Evolutionary conservation across 2,888 invertebrate genomes (phyloP).

Genomic region (Drosophila emarginata): DNA sequence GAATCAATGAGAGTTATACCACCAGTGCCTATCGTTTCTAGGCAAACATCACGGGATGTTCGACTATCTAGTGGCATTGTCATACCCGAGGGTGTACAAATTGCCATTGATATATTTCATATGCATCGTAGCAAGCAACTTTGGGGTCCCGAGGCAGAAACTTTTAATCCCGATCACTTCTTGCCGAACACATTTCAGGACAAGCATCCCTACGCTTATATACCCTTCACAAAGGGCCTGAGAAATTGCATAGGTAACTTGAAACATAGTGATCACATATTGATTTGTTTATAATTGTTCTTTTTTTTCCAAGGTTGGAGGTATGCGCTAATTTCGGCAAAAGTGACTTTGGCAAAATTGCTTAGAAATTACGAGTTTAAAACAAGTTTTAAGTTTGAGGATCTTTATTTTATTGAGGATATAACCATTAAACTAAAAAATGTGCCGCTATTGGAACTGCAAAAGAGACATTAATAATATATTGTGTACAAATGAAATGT

Average conservation of each 20-base stretch:
- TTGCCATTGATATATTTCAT: conserved; percentile 78
- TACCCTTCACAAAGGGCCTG: conserved; percentile 81
- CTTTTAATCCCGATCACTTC: conserved; percentile 81
- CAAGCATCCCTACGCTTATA: conserved; percentile 79
- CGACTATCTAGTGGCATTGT: conserved; percentile 71
- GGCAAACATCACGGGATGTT: conserved; percentile 69
- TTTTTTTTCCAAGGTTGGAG: conserved; percentile 66
- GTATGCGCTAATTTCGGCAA: conserved; percentile 77
- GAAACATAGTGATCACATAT: not conserved
- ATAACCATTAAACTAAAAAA: conserved; percentile 77
- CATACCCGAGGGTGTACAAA: conserved; percentile 77
- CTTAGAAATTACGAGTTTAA: conserved; percentile 75
- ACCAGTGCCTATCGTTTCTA: conserved; percentile 76
- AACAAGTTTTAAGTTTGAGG: conserved; percentile 74
- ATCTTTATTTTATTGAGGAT: conserved; percentile 79
- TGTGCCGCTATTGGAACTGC: conserved; percentile 66
- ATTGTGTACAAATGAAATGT: not conserved
- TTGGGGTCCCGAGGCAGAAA: conserved; percentile 80
- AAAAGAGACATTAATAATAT: conserved; percentile 47
- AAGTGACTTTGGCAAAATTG: conserved; percentile 76
- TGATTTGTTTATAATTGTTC: not conserved
- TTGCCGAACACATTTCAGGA: conserved; percentile 75
- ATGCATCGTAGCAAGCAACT: conserved; percentile 78
- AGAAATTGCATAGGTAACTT: conserved; percentile 79
- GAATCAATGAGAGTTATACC: conserved; percentile 80